A percentile compares a stretch with the other conserved stretches of the same genome.
Conservation (phyloP, 2,797 vertebrate genomes). For the Merluccius polli region DNA sequence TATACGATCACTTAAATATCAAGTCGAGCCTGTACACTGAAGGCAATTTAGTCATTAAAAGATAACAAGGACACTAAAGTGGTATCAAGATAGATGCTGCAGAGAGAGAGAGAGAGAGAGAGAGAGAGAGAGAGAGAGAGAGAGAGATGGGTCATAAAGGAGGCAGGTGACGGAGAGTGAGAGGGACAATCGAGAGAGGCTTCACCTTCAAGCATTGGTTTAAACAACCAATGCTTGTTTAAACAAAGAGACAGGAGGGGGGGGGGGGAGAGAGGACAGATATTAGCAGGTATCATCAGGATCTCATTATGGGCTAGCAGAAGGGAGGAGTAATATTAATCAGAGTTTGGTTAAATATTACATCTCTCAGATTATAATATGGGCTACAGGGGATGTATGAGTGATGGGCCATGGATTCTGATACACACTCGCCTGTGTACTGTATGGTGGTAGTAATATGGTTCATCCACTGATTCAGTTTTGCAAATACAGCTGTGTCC, state of each 20-base stretch:
- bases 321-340: not conserved
- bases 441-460: too few species aligned
- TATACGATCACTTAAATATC: not conserved
- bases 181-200: not conserved
- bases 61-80: not conserved
- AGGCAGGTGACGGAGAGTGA: not conserved
- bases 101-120: too few species aligned
- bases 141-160: not conserved
- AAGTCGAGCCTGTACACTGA: not conserved
- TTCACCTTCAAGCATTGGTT: too few species aligned
- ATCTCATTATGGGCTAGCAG: not conserved
- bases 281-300: conserved; percentile 6
- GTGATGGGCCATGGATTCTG: not conserved
- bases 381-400: not conserved
- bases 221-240: too few species aligned
- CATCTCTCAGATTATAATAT: not conserved
- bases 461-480: too few species aligned
- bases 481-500: too few species aligned
- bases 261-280: too few species aligned
- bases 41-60: not conserved
- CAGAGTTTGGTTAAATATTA: conserved; percentile 1
- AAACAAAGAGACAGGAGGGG: too few species aligned
- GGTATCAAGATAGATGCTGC: not conserved
- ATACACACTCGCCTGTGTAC: too few species aligned
- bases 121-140: too few species aligned